Evolutionary conservation across 2,797 vertebrate genomes (phyloP).

Genomic region (Smutsia gigantea): DNA sequence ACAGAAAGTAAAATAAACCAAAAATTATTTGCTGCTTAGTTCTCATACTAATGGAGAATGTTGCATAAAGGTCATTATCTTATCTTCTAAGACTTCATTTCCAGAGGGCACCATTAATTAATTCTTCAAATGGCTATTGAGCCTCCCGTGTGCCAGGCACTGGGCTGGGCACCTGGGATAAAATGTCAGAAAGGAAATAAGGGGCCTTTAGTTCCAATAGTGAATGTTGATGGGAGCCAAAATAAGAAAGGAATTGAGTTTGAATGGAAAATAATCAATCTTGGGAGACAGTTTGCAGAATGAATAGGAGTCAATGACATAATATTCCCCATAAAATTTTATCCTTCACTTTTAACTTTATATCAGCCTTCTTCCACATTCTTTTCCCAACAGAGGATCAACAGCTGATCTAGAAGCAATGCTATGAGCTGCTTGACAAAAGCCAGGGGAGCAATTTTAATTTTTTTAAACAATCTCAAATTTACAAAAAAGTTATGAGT

Average conservation of each 20-base stretch:
- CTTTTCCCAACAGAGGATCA: not conserved
- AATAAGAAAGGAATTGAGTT: not conserved
- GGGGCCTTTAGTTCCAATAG: not conserved
- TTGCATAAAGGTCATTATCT: not conserved
- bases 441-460: not conserved
- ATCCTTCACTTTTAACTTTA: not conserved
- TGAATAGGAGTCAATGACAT: not conserved
- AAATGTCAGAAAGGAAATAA: not conserved
- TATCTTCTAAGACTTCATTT: not conserved
- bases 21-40: not conserved
- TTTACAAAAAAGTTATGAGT: not conserved
- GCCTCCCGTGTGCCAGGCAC: not conserved
- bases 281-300: not conserved
- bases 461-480: not conserved
- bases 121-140: not conserved
- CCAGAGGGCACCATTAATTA: not conserved
- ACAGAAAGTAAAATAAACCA: conserved; percentile 44
- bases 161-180: not conserved
- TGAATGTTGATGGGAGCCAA: not conserved
- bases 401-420: not conserved
- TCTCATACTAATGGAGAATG: not conserved
- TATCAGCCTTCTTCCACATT: not conserved
- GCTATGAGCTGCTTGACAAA: not conserved
- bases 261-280: not conserved
- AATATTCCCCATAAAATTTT: not conserved